Base-by-base conservation (phyloP, 2,113 vertebrate genomes). In the Panurus biarmicus region DNA sequence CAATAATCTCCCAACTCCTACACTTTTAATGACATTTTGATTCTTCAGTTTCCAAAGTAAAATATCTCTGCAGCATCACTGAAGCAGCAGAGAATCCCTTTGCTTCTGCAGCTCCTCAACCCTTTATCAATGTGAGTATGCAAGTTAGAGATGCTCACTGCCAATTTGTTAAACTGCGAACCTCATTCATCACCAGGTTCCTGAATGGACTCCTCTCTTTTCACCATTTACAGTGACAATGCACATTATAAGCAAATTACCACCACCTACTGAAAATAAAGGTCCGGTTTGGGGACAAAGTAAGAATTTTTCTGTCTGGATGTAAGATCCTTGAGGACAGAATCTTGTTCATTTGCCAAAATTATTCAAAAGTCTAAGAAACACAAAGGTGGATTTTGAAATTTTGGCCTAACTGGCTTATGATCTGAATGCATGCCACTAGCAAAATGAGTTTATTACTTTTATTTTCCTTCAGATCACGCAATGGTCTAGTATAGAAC, bases 11-110 rank as follows among this genome's bases (percentile, higher is more conserved):
- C 24, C 14, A 70, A 58, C 20, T 42, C 69, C 19, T 26, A 54
- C 16, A 77, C 23, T 66, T 84, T 6, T 33, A 78, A 72, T 1
- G 0, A 18, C 0, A 0, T n/a, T 89, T 78, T 35, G 40, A 87
- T 48, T 56, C 47, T 86, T 45, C 23, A 22, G 26, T 67, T 90
- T 67, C 51, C 19, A 21, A 69, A 78, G 53, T 24, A 45, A 69
- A 79, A 12, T 35, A 65, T 10, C 40, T 51, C 44, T 56, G 47
- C 2, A 1, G 51, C 12, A 26, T 64, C 51, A 12, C 1, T 33
- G 54, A 80, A n/a, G 44, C 24, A 84, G 47, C 53, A 86, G 25
- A 65, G 36, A 76, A 84, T 17, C 50, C 35, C 53, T 86, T 64
- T 4, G 5, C 36, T 71, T 33, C 5, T 0, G 1, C n/a, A 69